Conservation (phyloP, 1,140 invertebrate species). For the Hydropsyche tenuis region DNA sequence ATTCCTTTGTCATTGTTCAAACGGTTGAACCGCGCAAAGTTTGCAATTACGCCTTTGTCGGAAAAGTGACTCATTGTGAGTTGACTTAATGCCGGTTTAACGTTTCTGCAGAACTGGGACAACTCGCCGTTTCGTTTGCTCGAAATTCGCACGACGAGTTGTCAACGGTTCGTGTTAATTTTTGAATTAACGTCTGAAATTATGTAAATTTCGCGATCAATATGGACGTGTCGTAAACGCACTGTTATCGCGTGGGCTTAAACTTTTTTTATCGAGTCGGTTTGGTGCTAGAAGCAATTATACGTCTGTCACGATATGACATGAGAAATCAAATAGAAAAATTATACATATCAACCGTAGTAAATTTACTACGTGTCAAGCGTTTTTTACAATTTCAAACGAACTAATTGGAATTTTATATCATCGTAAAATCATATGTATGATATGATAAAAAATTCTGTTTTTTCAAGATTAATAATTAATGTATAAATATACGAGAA, state of each 20-base stretch:
- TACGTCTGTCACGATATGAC: constrained; percentile 12
- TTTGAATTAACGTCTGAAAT: too few relatives aligned
- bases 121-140: constrained; percentile 2
- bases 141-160: too few relatives aligned
- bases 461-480: too few relatives aligned
- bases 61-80: constrained; percentile 7
- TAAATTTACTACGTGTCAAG: too few relatives aligned
- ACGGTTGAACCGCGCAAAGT: background rate
- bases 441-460: too few relatives aligned
- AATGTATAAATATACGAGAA: too few relatives aligned
- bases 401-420: too few relatives aligned
- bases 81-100: background rate
- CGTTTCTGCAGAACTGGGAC: background rate
- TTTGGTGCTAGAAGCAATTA: constrained; percentile 7
- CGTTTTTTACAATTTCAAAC: too few relatives aligned
- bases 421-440: too few relatives aligned
- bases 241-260: background rate
- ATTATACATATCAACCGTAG: background rate
- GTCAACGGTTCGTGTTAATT: too few relatives aligned
- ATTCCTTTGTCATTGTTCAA: constrained; percentile 7
- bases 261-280: background rate
- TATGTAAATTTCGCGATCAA: too few relatives aligned
- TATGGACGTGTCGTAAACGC: too few relatives aligned
- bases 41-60: constrained; percentile 23
- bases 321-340: constrained; percentile 16